Percentiles rank a stretch among this genome's conserved stretches.
These are phyloP conservation scores for Lethocerus indicus DNA, from an alignment of 1,140 invertebrate species.

Conservation along the genomic window DNA sequence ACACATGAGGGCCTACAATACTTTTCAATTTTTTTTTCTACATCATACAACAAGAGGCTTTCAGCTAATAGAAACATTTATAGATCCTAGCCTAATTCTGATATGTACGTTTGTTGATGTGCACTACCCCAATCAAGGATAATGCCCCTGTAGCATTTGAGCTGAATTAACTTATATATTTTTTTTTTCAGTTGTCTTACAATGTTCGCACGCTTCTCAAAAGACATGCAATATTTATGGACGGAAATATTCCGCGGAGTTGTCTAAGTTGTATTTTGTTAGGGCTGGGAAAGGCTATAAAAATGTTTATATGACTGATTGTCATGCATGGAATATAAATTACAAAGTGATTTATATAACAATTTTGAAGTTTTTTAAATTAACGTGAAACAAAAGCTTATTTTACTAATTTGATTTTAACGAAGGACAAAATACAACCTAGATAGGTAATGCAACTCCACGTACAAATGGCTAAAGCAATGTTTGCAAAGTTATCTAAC, in stretches of 20 bases:
- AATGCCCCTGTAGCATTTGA: conserved; percentile 18
- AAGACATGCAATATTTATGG: conserved; percentile 16
- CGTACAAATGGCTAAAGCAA: conserved; percentile 12
- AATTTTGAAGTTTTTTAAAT: too few species aligned
- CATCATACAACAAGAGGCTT: conserved; percentile 9
- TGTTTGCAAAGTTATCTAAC: conserved; percentile 10
- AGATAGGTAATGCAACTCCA: too few species aligned
- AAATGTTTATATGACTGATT: too few species aligned
- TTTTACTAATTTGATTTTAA: too few species aligned
- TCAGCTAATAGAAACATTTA: conserved; percentile 18
- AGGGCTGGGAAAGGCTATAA: too few species aligned
- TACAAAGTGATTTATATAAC: too few species aligned
- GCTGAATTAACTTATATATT: conserved; percentile 14
- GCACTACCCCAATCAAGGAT: conserved; percentile 11
- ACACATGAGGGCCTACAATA: background rate
- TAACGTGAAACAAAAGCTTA: too few species aligned
- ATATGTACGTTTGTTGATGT: conserved; percentile 17
- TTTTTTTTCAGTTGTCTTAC: conserved; percentile 14
- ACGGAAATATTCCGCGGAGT: conserved; percentile 18
- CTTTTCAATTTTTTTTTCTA: background rate
- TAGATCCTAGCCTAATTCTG: conserved; percentile 16
- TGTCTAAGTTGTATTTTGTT: too few species aligned
- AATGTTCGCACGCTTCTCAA: conserved; percentile 10
- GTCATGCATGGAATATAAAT: too few species aligned
- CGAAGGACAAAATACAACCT: too few species aligned